Evolutionary conservation across 1,140 invertebrate genomes (phyloP).

Genomic region (Heliothis subflexa): DNA sequence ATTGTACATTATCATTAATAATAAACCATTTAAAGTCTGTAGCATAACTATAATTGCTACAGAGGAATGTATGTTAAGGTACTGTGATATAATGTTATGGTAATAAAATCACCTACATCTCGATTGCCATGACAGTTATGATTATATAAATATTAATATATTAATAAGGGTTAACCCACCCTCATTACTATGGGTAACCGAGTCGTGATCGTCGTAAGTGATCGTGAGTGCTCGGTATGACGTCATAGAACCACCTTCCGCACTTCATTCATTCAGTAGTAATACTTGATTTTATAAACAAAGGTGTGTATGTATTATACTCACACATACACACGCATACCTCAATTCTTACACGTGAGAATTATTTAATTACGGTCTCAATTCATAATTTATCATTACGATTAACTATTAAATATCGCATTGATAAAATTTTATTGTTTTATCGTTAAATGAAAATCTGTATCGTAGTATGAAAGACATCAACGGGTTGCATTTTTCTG

Average conservation of each 20-base stretch:
- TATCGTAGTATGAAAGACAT: slow-evolving; percentile 62
- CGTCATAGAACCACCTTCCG: slow-evolving; percentile 46
- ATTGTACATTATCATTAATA: background rate
- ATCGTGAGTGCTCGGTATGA: slow-evolving; percentile 3
- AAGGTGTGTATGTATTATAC: background rate
- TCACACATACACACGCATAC: slow-evolving; percentile 1
- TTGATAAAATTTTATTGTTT: background rate
- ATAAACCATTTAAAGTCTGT: background rate
- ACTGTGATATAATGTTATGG: slow-evolving; percentile 3
- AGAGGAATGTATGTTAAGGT: background rate
- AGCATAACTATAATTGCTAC: background rate
- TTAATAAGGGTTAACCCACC: slow-evolving; percentile 38
- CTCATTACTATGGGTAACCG: background rate
- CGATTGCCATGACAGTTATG: slow-evolving; percentile 11
- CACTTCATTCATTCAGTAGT: slow-evolving; percentile 51
- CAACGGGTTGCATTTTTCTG: slow-evolving; percentile 55
- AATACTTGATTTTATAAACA: slow-evolving; percentile 31
- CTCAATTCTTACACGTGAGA: slow-evolving; percentile 20
- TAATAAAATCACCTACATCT: slow-evolving; percentile 14
- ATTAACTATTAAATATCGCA: background rate
- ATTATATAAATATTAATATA: slow-evolving; percentile 23
- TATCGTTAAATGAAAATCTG: background rate
- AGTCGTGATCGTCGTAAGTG: slow-evolving; percentile 23
- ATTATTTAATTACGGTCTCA: too few relatives aligned
- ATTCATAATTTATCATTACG: too few relatives aligned